Conservation (phyloP, 1,140 invertebrate genomes). For the Euborellia annulipes region DNA sequence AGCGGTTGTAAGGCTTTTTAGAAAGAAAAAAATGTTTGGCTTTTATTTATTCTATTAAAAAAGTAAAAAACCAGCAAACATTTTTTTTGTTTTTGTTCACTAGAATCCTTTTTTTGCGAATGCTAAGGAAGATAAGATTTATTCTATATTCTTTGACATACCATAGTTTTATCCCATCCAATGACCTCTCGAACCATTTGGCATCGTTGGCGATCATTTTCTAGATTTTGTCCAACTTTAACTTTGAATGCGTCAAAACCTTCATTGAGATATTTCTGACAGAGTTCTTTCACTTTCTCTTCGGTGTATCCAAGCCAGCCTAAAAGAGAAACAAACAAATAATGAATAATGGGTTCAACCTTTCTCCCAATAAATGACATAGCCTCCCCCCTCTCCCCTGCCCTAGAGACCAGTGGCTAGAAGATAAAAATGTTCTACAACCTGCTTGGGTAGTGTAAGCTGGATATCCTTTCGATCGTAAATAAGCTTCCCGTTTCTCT, state of each 20-base stretch:
- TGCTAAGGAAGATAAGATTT: background rate
- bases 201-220: constrained; percentile 59
- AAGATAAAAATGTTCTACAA: constrained; percentile 9
- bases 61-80: background rate
- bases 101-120: background rate
- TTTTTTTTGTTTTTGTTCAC: background rate
- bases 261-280: constrained; percentile 49
- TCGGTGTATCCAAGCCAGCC: constrained; percentile 70
- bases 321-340: constrained; percentile 16
- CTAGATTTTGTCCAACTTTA: constrained; percentile 71
- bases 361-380: background rate
- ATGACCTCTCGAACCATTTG: constrained; percentile 56
- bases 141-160: constrained; percentile 23
- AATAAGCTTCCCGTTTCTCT: constrained; percentile 36
- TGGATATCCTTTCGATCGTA: constrained; percentile 49
- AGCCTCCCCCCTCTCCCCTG: no score
- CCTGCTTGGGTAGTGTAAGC: constrained; percentile 45
- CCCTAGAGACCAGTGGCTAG: no score
- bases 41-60: no score
- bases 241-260: constrained; percentile 77
- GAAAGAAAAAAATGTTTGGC: no score
- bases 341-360: background rate
- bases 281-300: constrained; percentile 46
- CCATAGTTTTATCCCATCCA: constrained; percentile 52
- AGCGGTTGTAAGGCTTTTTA: no score